Base-by-base conservation (phyloP, 2,113 vertebrate species). In the Empidonax traillii region DNA sequence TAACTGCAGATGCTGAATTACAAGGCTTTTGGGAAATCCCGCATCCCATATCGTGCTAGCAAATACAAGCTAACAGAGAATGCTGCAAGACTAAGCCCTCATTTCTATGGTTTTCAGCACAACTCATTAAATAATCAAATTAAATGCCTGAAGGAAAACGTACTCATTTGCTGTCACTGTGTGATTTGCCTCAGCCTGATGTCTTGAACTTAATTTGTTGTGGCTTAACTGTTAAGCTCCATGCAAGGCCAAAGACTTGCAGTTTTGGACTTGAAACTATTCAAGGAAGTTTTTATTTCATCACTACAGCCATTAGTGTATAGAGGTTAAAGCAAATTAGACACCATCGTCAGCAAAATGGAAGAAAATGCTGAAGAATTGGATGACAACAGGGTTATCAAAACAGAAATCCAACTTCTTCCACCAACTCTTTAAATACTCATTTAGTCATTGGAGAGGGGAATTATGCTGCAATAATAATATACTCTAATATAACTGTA, bases 91-190 rank as follows among this genome's bases (percentile, higher is more conserved):
- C 5, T 20, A 65, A 58, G 14, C 4, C 37, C 41, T 9, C 49
- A 68, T n/a, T 76, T 93, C 68, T 46, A 10, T 3, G 16, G 7
- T 65, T 90, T 82, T 79, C 66, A 87, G 66, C 49, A 52, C 53
- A 93, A 53, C 15, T 69, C 58, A 69, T 23, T 15, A 56, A 95
- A 94, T 76, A 78, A 82, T 61, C 66, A 82, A 72, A 95, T 62
- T 58, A 74, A 94, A 85, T 69, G 58, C 49, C 90, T 90, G 22
- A 85, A 93, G 78, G 41, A 87, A 89, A 96, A 85, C 9, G 78
- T 65, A 76, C 20, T 37, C 30, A n/a, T 74, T 62, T 75, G 41
- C 69, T 91, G 62, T 78, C 78, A 78, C 44, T 58, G 13, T 61
- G 78, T 0, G 0, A 59, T 75, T 63, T 78, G 28, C 31, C 71